Conservation (phyloP, 2,113 vertebrate species). For the Nothoprocta perdicaria region DNA sequence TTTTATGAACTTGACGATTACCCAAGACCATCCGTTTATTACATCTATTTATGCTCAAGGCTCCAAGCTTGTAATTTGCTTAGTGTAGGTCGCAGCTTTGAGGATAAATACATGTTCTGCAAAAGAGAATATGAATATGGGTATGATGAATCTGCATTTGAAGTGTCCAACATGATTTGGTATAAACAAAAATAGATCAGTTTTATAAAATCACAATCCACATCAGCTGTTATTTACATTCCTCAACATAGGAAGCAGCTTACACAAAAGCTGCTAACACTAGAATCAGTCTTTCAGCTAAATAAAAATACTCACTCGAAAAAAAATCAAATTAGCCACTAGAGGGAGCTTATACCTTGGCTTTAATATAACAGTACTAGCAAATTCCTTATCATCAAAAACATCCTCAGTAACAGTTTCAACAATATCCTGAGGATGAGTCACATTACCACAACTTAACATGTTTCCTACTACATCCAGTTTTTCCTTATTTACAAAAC, state of each 20-base stretch:
- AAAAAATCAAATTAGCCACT: background rate
- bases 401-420: background rate
- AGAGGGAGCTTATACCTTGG: constrained; percentile 20
- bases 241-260: background rate
- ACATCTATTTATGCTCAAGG: background rate
- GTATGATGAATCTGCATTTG: background rate
- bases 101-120: background rate
- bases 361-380: fast-evolving
- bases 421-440: background rate
- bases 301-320: background rate
- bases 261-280: background rate
- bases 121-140: background rate
- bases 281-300: background rate
- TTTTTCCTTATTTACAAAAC: background rate
- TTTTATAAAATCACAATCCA: background rate
- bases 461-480: background rate
- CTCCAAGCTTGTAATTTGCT: background rate
- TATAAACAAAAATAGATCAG: background rate
- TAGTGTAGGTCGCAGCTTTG: background rate
- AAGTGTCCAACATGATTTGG: background rate
- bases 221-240: background rate
- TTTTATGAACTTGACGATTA: background rate
- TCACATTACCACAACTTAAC: background rate
- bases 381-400: too few relatives aligned
- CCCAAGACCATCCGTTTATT: background rate